These are phyloP conservation scores for Phalera bucephala DNA, from an alignment of 2,888 invertebrate genomes.

Conservation along the genomic window DNA sequence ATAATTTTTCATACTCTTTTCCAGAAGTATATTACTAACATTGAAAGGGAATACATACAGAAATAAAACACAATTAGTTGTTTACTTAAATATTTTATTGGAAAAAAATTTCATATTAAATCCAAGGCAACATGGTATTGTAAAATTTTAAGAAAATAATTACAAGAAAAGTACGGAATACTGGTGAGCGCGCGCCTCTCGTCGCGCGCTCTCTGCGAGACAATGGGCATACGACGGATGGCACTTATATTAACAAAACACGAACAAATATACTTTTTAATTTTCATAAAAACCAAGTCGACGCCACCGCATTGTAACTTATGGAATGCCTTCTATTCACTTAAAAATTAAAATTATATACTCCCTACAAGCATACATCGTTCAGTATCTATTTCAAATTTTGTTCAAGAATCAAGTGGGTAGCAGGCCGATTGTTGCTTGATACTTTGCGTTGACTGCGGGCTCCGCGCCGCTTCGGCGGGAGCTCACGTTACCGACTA, in stretches of 20 bases:
- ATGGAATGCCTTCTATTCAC: slow-evolving; percentile 80
- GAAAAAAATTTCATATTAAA: slow-evolving; percentile 79
- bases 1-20: too few species aligned
- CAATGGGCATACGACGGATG: slow-evolving; percentile 54
- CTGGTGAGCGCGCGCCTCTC: slow-evolving; percentile 24
- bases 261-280: slow-evolving; percentile 43
- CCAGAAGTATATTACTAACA: too few species aligned
- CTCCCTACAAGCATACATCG: slow-evolving; percentile 63
- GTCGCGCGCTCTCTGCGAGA: slow-evolving; percentile 14
- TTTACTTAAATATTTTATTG: slow-evolving; percentile 81
- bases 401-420: slow-evolving; percentile 49
- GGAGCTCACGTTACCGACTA: slow-evolving; percentile 20
- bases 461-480: slow-evolving; percentile 9
- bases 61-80: slow-evolving; percentile 61
- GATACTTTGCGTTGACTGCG: slow-evolving; percentile 19
- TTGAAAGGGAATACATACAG: too few species aligned
- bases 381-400: slow-evolving; percentile 57
- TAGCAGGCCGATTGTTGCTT: slow-evolving; percentile 40
- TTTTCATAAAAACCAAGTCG: slow-evolving; percentile 55
- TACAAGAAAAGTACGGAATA: slow-evolving; percentile 48
- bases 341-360: slow-evolving; percentile 66
- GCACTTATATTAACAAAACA: slow-evolving; percentile 65
- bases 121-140: slow-evolving; percentile 83
- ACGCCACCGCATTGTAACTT: slow-evolving; percentile 72
- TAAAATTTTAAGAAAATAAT: slow-evolving; percentile 72